phyloP scores from a whole-genome alignment of 2,113 vertebrate genomes.

The Tonatia bakeri region DNA sequence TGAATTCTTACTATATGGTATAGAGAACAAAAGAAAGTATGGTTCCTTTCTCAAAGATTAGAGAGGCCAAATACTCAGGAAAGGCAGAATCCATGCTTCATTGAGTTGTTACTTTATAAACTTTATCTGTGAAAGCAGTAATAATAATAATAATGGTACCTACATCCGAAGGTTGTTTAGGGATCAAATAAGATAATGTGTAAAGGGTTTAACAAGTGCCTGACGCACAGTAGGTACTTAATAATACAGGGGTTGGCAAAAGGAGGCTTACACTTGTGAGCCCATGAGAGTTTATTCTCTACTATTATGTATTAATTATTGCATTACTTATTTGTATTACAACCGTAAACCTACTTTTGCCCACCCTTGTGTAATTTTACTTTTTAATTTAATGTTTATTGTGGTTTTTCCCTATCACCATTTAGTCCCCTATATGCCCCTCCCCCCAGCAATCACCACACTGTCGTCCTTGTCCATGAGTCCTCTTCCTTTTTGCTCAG shows the following conservation, averaged over 20 bases:
- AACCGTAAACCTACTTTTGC: neutral
- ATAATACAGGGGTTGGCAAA: neutral
- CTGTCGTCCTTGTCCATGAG: no score
- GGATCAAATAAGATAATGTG: neutral
- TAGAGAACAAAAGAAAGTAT: constrained; percentile 11
- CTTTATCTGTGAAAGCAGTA: neutral
- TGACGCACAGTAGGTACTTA: neutral
- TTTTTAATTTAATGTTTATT: no score
- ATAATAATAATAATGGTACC: neutral
- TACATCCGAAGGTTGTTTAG: neutral
- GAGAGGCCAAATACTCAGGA: neutral
- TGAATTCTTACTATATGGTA: neutral
- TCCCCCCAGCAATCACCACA: no score
- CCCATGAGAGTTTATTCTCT: neutral
- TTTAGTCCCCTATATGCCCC: no score
- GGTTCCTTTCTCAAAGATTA: neutral
- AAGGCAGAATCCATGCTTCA: neutral
- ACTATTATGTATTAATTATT: neutral
- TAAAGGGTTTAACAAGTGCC: neutral
- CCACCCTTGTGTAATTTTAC: no score
- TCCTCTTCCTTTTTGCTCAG: no score
- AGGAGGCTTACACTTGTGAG: neutral
- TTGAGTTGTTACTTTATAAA: neutral
- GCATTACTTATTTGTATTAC: neutral
- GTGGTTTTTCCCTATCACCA: no score